phyloP scores from a whole-genome alignment of 2,888 invertebrate species.

The Thalpophila matura region DNA sequence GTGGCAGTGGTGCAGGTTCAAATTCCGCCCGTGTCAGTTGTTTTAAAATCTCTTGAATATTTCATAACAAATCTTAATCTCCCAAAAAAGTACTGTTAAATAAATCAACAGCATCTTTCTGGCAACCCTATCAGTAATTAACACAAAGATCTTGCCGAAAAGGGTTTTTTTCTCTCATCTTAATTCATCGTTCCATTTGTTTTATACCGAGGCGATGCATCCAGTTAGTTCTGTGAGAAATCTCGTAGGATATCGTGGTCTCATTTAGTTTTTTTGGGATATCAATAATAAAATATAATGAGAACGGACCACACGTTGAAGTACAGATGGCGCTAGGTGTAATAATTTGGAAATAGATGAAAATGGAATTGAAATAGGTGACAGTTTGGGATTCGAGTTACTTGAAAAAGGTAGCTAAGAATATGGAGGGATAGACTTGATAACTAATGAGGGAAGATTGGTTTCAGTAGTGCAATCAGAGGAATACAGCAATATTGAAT shows the following conservation, averaged over 20 bases:
- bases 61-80: too few relatives aligned
- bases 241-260: slow-evolving; percentile 61
- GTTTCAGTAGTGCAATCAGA: too few relatives aligned
- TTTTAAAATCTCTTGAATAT: too few relatives aligned
- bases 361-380: not conserved
- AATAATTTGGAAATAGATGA: not conserved
- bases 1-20: too few relatives aligned
- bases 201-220: slow-evolving; percentile 72
- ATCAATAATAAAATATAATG: slow-evolving; percentile 48
- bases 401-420: not conserved
- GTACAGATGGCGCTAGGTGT: slow-evolving; percentile 18
- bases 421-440: too few relatives aligned
- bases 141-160: slow-evolving; percentile 88
- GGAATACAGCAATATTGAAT: too few relatives aligned
- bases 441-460: too few relatives aligned
- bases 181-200: slow-evolving; percentile 81
- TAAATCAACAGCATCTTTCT: not conserved
- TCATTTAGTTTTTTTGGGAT: slow-evolving; percentile 59
- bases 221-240: slow-evolving; percentile 79
- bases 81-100: not conserved
- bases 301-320: slow-evolving; percentile 40
- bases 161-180: slow-evolving; percentile 75
- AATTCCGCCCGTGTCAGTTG: too few relatives aligned
- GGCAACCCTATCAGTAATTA: slow-evolving; percentile 78
- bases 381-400: not conserved